A percentile compares a stretch with the other conserved stretches of the same genome.
These are phyloP conservation scores for Idaea biselata DNA, from an alignment of 2,888 invertebrate genomes.

Conservation along the genomic window DNA sequence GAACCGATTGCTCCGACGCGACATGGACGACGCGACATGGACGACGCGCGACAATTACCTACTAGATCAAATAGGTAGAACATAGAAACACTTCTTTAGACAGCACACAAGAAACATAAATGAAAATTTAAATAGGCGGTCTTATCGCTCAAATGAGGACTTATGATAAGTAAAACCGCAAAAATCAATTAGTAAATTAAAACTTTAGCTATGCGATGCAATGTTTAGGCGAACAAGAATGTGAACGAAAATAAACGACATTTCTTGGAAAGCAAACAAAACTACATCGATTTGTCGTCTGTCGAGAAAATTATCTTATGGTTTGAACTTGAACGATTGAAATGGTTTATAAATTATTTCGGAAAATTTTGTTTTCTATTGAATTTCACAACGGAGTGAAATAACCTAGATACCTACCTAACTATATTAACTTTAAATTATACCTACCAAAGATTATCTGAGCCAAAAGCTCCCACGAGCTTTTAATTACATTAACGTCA, in stretches of 20 bases:
- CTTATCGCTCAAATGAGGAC: too few relatives aligned
- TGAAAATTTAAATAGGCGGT: too few relatives aligned
- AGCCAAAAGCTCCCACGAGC: not conserved
- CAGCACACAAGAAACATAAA: too few relatives aligned
- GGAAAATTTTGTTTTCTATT: not conserved
- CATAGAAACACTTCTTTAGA: too few relatives aligned
- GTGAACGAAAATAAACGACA: not conserved
- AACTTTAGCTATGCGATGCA: not conserved
- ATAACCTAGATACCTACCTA: not conserved
- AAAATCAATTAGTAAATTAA: too few relatives aligned
- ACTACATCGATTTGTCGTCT: not conserved
- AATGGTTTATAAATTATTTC: not conserved
- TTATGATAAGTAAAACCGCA: too few relatives aligned
- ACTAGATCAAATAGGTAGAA: too few relatives aligned
- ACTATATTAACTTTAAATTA: not conserved
- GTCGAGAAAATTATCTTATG: too few relatives aligned
- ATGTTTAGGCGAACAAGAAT: not conserved
- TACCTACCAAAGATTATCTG: not conserved
- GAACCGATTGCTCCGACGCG: not conserved
- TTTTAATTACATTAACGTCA: not conserved
- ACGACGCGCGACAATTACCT: too few relatives aligned
- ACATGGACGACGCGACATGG: not conserved
- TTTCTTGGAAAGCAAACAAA: not conserved
- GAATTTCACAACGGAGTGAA: not conserved
- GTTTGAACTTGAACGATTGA: not conserved